These are phyloP conservation scores for Typhlomys cinereus DNA, from an alignment of 2,113 vertebrate species.

Conservation along the genomic window DNA sequence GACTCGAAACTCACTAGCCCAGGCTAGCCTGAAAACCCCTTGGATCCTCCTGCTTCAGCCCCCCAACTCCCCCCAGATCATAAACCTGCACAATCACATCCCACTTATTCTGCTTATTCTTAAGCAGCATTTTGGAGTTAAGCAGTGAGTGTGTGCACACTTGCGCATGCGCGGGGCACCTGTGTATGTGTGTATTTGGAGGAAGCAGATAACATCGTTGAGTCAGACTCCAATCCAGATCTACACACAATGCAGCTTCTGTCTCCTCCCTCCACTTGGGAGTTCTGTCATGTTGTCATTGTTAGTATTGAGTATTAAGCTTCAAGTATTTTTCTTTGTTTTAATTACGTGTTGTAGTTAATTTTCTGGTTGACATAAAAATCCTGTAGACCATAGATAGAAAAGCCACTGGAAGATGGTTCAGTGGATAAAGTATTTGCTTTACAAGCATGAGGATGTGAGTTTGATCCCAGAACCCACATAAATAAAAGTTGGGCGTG, in stretches of 20 bases:
- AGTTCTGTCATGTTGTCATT: background rate
- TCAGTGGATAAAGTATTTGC: too few species aligned
- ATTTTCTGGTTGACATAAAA: background rate
- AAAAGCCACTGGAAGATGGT: background rate
- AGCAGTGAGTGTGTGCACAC: background rate
- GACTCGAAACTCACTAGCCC: background rate
- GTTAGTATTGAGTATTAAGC: background rate
- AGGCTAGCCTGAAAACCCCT: background rate
- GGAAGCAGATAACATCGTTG: background rate
- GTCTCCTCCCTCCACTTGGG: background rate
- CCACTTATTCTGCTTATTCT: conserved; percentile 49
- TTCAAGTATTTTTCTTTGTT: background rate
- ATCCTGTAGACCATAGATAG: background rate
- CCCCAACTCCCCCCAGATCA: background rate
- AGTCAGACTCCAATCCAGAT: background rate
- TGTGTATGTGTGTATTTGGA: too few species aligned
- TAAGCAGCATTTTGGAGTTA: background rate
- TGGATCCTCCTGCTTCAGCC: background rate
- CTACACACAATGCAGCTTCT: background rate
- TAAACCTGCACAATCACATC: background rate
- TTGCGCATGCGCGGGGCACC: too few species aligned
- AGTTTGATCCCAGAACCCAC: background rate
- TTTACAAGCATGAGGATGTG: too few species aligned
- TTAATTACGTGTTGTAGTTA: conserved; percentile 2
- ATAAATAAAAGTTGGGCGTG: background rate